Base-by-base conservation (phyloP, 2,888 invertebrate genomes). In the Drosophila melanosoma region DNA sequence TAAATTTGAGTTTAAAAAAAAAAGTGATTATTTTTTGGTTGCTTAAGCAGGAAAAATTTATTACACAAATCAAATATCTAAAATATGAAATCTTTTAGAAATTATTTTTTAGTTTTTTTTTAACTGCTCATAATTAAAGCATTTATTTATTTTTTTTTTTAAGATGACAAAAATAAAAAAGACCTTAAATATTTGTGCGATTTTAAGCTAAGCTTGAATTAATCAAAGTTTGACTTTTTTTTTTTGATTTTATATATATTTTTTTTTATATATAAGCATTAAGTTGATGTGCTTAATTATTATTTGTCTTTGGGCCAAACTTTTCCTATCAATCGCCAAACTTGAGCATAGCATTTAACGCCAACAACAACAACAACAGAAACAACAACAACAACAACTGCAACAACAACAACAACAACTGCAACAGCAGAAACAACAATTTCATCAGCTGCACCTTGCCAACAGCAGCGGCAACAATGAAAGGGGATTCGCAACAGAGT, bases 391-490 rank as follows among this genome's bases (percentile, higher is more conserved):
- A 54, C 53, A 23, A n/a, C 35, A 60, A 54, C 48, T 26, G 2
- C 26, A 26, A 26, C 23, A 20, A 26, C 57, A 56, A 53, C 36
- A 26, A 3, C 54, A 54, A 54, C 53, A 20, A 32, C 57, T 51
- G 48, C 36, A 26, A 6, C 35, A 54, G 36, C 40, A 56, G 49
- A 48, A 23, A n/a, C 35, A 60, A 60, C 48, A 32, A 23, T 70
- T 51, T 49, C 53, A 79, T 64, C 66, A 56, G 52, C 11, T 65
- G 71, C 79, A 87, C 71, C 79, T 78, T 73, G 74, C 73, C 71
- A 70, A 74, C 73, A 62, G 59, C 72, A 49, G 76, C 83, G 70
- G 74, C 65, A 81, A 71, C 67, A 81, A 73, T 70, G 60, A 69
- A 74, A 70, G 49, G 12, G 53, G 60, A 36, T 15, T 20, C 26